A percentile compares a stretch with the other conserved stretches of the same genome.
phyloP scores from a whole-genome alignment of 2,888 invertebrate species.

The Platypus cylindrus region DNA sequence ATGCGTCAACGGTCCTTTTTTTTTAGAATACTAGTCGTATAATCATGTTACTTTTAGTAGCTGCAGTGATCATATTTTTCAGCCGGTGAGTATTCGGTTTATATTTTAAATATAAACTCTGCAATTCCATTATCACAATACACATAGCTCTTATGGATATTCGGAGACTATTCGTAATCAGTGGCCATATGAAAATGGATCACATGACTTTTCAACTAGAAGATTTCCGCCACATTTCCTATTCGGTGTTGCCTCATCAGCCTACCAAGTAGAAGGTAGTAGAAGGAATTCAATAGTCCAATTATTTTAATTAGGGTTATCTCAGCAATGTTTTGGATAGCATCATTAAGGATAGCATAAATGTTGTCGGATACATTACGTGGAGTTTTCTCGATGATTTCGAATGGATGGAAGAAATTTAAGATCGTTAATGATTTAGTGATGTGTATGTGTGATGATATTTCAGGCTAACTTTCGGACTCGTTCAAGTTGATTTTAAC shows the following conservation, averaged over 20 bases:
- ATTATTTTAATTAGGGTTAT: not conserved
- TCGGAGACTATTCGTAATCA: too few species aligned
- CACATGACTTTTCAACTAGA: slow-evolving; percentile 4
- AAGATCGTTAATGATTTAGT: not conserved
- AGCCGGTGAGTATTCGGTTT: too few species aligned
- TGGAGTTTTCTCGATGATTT: slow-evolving; percentile 29
- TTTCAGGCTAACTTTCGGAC: slow-evolving; percentile 50
- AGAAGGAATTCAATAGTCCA: too few species aligned
- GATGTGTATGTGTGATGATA: too few species aligned
- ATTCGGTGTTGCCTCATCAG: slow-evolving; percentile 28
- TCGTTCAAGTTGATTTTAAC: slow-evolving; percentile 54
- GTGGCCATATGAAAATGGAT: too few species aligned
- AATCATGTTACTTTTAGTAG: too few species aligned
- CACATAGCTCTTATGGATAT: too few species aligned
- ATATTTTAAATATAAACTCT: too few species aligned
- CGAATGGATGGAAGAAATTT: slow-evolving; percentile 38
- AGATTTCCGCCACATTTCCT: slow-evolving; percentile 24
- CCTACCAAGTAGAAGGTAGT: slow-evolving; percentile 32
- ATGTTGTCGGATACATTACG: slow-evolving; percentile 33
- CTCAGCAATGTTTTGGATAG: slow-evolving; percentile 31
- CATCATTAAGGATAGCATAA: slow-evolving; percentile 30
- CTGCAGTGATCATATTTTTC: too few species aligned
- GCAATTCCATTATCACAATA: too few species aligned
- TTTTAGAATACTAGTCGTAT: too few species aligned
- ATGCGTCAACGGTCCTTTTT: too few species aligned